Conservation (phyloP, 2,888 invertebrate genomes). For the Idaea straminata region DNA sequence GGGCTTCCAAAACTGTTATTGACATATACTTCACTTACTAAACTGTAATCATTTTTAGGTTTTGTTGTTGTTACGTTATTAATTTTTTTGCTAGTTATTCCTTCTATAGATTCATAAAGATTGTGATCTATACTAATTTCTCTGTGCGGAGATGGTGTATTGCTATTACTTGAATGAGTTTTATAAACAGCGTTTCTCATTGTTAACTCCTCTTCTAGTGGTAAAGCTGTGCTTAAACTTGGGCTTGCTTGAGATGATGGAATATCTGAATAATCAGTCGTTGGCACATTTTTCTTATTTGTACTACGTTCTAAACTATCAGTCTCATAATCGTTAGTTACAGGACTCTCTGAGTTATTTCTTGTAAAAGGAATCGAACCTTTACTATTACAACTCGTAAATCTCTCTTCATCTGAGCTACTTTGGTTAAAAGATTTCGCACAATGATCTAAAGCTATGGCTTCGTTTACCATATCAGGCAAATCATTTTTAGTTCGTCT, state of each 20-base stretch:
- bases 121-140: conserved; percentile 55
- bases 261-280: conserved; percentile 82
- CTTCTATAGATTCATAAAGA: conserved; percentile 68
- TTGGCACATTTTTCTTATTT: conserved; percentile 76
- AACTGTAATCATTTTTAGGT: conserved; percentile 77
- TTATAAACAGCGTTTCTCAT: conserved; percentile 88
- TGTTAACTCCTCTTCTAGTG: conserved; percentile 89
- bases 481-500: conserved; percentile 60
- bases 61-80: conserved; percentile 17
- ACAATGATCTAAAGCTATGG: conserved; percentile 78
- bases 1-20: conserved; percentile 84
- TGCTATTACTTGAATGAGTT: conserved; percentile 78
- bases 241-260: conserved; percentile 87
- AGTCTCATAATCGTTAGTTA: conserved; percentile 84
- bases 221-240: conserved; percentile 85
- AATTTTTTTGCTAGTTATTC: conserved; percentile 38
- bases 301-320: conserved; percentile 85
- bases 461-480: conserved; percentile 85
- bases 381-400: conserved; percentile 42
- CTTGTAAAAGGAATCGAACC: conserved; percentile 51
- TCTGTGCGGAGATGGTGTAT: conserved; percentile 67
- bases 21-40: conserved; percentile 89
- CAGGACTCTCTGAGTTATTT: conserved; percentile 57
- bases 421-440: conserved; percentile 62
- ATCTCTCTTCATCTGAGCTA: conserved; percentile 69